Evolutionary conservation across 2,113 vertebrate genomes (phyloP).

Genomic region (Tautogolabrus adspersus): DNA sequence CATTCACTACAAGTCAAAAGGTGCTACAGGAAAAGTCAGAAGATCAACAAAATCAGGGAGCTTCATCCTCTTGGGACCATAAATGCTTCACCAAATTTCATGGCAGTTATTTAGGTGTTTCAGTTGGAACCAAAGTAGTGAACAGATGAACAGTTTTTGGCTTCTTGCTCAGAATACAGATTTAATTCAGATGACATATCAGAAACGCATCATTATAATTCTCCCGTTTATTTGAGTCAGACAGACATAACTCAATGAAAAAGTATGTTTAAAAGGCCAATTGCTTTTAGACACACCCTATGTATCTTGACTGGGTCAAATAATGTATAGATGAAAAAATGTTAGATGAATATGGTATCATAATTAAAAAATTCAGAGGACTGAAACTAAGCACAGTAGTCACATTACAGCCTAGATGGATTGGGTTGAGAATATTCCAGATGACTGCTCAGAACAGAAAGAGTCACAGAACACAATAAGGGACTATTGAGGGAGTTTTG

Average conservation of each 20-base stretch:
- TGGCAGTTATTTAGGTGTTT: not conserved
- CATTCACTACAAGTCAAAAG: too few species aligned
- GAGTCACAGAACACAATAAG: slow-evolving; percentile 41
- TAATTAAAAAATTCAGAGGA: slow-evolving; percentile 15
- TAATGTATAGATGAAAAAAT: slow-evolving; percentile 9
- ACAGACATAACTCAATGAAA: too few species aligned
- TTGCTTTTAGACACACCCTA: not conserved
- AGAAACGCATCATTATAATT: not conserved
- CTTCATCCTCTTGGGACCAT: not conserved
- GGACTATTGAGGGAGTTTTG: slow-evolving; percentile 36
- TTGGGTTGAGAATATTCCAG: slow-evolving; percentile 36
- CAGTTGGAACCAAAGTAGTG: not conserved
- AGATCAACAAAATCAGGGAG: not conserved
- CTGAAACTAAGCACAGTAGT: slow-evolving; percentile 10
- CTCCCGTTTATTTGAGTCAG: not conserved
- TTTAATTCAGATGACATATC: not conserved
- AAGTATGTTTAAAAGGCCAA: not conserved
- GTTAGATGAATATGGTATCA: not conserved
- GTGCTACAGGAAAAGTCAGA: too few species aligned
- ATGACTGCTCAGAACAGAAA: slow-evolving; percentile 19
- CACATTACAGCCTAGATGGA: slow-evolving; percentile 13
- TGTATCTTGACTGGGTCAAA: not conserved
- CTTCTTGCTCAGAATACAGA: too few species aligned
- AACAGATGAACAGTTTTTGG: too few species aligned
- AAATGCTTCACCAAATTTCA: not conserved